Evolutionary conservation across 2,888 invertebrate genomes (phyloP), one percentile per base, ranked within the genome.

Genomic region (Laspeyria flexula): DNA sequence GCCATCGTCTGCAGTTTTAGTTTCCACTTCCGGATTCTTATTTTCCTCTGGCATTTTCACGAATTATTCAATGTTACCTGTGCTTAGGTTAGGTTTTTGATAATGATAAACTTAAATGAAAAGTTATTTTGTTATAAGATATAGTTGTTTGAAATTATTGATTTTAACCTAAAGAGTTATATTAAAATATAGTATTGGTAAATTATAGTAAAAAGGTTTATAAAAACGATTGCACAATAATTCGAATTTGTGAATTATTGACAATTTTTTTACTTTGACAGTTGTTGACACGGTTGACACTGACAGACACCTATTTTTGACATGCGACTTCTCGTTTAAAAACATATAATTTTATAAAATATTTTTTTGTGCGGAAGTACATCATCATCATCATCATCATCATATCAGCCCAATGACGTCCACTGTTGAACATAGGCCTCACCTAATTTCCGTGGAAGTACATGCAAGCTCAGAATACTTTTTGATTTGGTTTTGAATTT

Each of bases 1-100:
- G n/a, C n/a, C 16, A 41, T 50, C 65, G 11, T 55, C 53, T 44
- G 57, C 52, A 53, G 59, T 11, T 37, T 35, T 65, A 42, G 44
- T 29, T 55, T 66, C 64, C 18, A 48, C 18, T 25, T 46, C 23
- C 13, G 53, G 45, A 18, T 13, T 30, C 4, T 62, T 57, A 42
- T 38, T 66, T 43, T 69, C 74, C 62, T 66, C 71, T 49, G 74
- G 58, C 81, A 83, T 83, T 65, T 48, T 62, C 1, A 33, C 40
- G 51, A 34, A 21, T 33, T n/a, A 31, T n/a, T 30, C 10, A 42
- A 23, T 25, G 1, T 45, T 51, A 12, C 18, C 12, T 11, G 5
- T 23, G 0, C 25, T 46, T 18, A 67, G 67, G 59, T 67, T 68
- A 67, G 16, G 7, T 53, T 31, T 7, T 34, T 10, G 9, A 31